These are phyloP conservation scores for Caracal caracal DNA, from an alignment of 2,113 vertebrate genomes.

Conservation along the genomic window DNA sequence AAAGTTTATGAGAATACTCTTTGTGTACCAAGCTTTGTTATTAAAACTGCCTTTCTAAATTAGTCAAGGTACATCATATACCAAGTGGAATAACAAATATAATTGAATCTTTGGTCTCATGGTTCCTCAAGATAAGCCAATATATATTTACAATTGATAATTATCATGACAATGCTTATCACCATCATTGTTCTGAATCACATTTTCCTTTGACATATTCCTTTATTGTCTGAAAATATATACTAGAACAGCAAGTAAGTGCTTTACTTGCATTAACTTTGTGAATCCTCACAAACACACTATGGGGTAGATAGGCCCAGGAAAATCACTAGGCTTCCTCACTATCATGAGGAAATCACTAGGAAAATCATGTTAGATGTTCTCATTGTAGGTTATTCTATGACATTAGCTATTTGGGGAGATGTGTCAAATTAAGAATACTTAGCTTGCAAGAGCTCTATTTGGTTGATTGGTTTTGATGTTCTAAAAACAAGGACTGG, in stretches of 20 bases:
- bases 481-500: neutral
- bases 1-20: neutral
- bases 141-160: neutral
- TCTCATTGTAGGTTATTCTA: neutral
- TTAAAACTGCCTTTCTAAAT: constrained; percentile 50
- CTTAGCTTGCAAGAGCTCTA: neutral
- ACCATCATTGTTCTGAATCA: neutral
- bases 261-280: neutral
- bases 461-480: neutral
- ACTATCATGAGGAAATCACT: too few species aligned
- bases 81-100: neutral
- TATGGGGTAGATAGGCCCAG: neutral
- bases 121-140: neutral
- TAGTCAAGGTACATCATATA: neutral
- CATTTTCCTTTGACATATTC: neutral
- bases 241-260: neutral
- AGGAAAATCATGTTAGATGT: neutral
- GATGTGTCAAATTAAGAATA: neutral
- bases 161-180: neutral
- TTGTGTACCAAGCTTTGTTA: neutral
- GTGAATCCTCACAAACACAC: neutral
- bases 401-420: neutral
- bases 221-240: constrained; percentile 24
- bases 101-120: neutral
- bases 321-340: neutral